Evolutionary conservation across 2,797 vertebrate genomes (phyloP).

Genomic region (Poeciliopsis turneri): DNA sequence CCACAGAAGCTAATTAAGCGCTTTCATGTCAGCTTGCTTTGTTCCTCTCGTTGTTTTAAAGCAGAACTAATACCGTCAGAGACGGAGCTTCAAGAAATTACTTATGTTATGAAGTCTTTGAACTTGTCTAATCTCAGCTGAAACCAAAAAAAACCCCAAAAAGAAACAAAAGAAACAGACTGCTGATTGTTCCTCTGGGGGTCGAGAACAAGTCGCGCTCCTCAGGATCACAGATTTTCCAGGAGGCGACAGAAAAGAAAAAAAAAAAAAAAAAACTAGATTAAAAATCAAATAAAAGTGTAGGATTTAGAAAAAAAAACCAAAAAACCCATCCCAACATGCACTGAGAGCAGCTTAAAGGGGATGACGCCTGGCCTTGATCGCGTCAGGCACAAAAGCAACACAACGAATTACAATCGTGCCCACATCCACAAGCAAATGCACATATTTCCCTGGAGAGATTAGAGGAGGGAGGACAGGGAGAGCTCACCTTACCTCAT

Average conservation of each 20-base stretch:
- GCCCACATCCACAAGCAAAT: constrained; percentile 46
- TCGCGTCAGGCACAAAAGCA: constrained; percentile 28
- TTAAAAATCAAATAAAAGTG: not conserved
- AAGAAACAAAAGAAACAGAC: constrained; percentile 42
- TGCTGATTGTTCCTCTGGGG: constrained; percentile 16
- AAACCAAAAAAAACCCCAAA: constrained; percentile 17
- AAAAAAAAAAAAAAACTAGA: no score
- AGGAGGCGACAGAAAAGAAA: constrained; percentile 5
- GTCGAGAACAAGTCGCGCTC: constrained; percentile 39
- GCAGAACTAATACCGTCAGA: constrained; percentile 41
- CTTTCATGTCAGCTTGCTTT: constrained; percentile 3
- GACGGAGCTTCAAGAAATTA: constrained; percentile 35
- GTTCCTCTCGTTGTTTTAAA: constrained; percentile 29
- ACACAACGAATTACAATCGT: constrained; percentile 43
- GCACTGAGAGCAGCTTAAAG: constrained; percentile 16
- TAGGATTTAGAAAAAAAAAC: not conserved
- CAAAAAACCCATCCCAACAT: not conserved
- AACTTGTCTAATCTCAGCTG: constrained; percentile 47
- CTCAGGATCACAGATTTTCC: constrained; percentile 19
- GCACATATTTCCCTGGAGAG: constrained; percentile 52
- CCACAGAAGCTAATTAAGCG: constrained; percentile 7
- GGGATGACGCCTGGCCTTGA: constrained; percentile 21
- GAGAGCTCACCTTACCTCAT: constrained; percentile 81
- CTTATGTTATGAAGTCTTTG: constrained; percentile 53
- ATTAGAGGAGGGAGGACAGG: constrained; percentile 55